Evolutionary conservation across 2,888 invertebrate species (phyloP).

Genomic region (Eucera pruinosa): DNA sequence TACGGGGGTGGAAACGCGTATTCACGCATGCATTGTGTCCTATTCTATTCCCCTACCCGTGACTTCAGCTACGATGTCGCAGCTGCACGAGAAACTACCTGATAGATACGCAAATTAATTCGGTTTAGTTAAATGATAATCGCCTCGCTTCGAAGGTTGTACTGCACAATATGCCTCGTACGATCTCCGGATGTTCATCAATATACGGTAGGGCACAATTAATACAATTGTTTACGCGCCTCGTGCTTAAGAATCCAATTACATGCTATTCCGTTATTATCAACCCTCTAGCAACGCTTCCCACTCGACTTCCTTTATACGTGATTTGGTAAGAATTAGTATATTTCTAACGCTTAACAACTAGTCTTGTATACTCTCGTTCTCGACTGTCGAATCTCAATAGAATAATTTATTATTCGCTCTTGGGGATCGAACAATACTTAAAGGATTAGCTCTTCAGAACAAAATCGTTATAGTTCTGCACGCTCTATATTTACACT

Average conservation of each 20-base stretch:
- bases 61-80: slow-evolving; percentile 20
- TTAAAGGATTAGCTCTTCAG: not conserved
- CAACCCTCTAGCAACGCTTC: too few relatives aligned
- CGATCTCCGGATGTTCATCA: slow-evolving; percentile 21
- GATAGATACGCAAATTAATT: slow-evolving; percentile 66
- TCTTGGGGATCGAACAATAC: too few relatives aligned
- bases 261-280: too few relatives aligned
- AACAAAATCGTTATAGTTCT: not conserved
- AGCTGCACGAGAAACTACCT: slow-evolving; percentile 47
- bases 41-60: slow-evolving; percentile 25
- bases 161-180: slow-evolving; percentile 30
- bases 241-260: not conserved
- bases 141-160: slow-evolving; percentile 49
- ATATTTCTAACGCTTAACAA: too few relatives aligned
- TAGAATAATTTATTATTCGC: too few relatives aligned
- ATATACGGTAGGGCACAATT: slow-evolving; percentile 11
- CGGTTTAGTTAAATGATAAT: slow-evolving; percentile 66
- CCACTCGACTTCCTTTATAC: too few relatives aligned
- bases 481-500: slow-evolving; percentile 23
- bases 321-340: too few relatives aligned
- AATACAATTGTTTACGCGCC: slow-evolving; percentile 22
- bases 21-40: slow-evolving; percentile 31
- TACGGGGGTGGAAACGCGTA: slow-evolving; percentile 34
- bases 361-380: too few relatives aligned
- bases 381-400: too few relatives aligned